Evolutionary conservation across 2,888 invertebrate genomes (phyloP).

Genomic region (Scaptomyza parva): DNA sequence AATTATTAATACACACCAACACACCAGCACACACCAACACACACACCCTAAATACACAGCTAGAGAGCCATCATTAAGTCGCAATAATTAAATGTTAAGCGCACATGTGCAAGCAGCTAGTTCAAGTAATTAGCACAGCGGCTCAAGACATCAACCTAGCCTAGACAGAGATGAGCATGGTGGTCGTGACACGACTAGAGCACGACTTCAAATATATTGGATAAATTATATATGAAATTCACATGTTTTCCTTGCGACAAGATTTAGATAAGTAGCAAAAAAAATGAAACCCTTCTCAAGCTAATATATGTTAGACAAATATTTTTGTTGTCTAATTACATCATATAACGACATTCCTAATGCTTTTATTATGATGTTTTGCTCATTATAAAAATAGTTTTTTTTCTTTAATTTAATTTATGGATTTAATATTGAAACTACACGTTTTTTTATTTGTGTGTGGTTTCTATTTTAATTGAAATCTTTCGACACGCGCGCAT

Average conservation of each 20-base stretch:
- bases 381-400: background rate
- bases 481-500: constrained; percentile 12
- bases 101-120: constrained; percentile 75
- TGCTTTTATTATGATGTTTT: background rate
- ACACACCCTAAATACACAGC: constrained; percentile 30
- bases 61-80: constrained; percentile 75
- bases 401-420: no score
- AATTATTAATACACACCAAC: constrained; percentile 67
- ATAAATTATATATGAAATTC: no score
- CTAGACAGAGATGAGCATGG: constrained; percentile 4
- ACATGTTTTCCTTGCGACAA: no score
- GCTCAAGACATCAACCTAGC: constrained; percentile 30
- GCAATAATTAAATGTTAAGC: constrained; percentile 81
- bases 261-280: no score
- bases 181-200: constrained; percentile 5
- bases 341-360: background rate
- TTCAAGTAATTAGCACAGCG: constrained; percentile 78
- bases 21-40: constrained; percentile 5
- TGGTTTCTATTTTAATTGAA: background rate
- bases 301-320: no score
- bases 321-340: background rate
- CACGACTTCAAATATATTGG: background rate
- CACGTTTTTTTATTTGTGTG: background rate
- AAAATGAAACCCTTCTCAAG: no score
- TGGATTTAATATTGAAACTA: background rate